Evolutionary conservation across 2,113 vertebrate species (phyloP), one percentile per base, ranked within the genome.

Genomic region (Gnathonemus longibarbis): DNA sequence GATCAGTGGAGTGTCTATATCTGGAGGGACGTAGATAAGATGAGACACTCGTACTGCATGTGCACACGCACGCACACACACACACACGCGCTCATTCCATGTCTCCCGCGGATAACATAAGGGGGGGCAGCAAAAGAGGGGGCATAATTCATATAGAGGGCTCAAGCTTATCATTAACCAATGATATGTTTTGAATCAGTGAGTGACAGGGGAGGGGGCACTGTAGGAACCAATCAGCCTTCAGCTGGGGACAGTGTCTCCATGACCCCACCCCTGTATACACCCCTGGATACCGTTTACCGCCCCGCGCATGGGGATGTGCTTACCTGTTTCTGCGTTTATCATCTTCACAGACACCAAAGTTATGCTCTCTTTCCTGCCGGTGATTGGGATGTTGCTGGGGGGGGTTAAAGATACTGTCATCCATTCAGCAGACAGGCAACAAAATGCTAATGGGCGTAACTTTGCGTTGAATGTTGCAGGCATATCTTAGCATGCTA

Each of bases 261-360:
- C 13, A 10, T 70, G n/a, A 70, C 62, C n/a, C 62, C n/a, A 4
- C 62, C 62, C 62, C 62, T 31, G n/a, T 13, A 27, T 70, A 13
- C 1, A 10, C n/a, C 62, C 62, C n/a, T 27, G 62, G 39, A 46
- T 46, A 48, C 24, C 9, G 11, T 31, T 6, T 10, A 48, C 24
- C 42, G 42, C 13, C 19, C 24, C 45, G 5, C 15, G 1, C 49
- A 27, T 49, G 42, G 9, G 46, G 45, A 45, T 88, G 10, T 70
- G 27, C 93, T 94, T 94, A 94, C 96, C 96, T 90, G 95, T 96
- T 90, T 97, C 96, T 92, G 90, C 95, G 93, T 96, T 96, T 92
- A 97, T 95, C 74, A 96, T 95, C 93, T 96, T 97, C 95, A 97
- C 94, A 90, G 97, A 97, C 92, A 97, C 94, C 91, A 97, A 94